phyloP scores from a whole-genome alignment of 2,888 invertebrate genomes.

The Chrysolina haemoptera region DNA sequence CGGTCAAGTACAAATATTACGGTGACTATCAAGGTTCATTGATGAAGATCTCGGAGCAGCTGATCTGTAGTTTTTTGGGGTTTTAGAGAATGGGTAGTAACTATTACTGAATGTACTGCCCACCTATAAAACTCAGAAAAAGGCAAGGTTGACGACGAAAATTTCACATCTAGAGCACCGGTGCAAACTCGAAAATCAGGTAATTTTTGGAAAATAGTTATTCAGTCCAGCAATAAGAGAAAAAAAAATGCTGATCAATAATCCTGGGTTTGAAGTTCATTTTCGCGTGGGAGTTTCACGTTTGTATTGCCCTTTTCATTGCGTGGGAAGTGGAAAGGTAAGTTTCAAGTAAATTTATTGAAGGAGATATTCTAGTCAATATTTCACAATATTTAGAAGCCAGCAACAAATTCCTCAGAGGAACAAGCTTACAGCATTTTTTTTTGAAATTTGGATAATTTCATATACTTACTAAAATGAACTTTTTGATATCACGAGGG shows the following conservation, averaged over 20 bases:
- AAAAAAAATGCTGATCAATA: constrained; percentile 30
- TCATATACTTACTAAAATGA: no score
- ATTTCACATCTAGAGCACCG: neutral
- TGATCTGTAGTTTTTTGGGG: constrained; percentile 44
- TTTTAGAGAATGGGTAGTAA: constrained; percentile 52
- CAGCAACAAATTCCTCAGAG: no score
- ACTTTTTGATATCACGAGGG: no score
- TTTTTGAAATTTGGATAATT: no score
- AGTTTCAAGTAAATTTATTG: neutral
- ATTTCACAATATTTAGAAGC: no score
- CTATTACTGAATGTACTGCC: constrained; percentile 44
- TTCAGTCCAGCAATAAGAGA: neutral
- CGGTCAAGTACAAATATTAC: constrained; percentile 19
- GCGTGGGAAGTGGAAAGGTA: neutral
- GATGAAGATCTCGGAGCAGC: neutral
- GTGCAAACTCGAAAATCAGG: neutral
- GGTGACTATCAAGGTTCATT: neutral
- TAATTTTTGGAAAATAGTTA: constrained; percentile 22
- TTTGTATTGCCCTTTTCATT: constrained; percentile 1
- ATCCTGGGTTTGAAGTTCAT: constrained; percentile 37
- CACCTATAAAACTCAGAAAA: constrained; percentile 53
- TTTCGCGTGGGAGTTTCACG: constrained; percentile 38
- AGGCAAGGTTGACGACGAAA: constrained; percentile 32
- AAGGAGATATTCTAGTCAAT: no score
- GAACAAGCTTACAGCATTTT: no score